Conservation (phyloP, 1,140 invertebrate genomes). For the Drosophila watanabei region DNA sequence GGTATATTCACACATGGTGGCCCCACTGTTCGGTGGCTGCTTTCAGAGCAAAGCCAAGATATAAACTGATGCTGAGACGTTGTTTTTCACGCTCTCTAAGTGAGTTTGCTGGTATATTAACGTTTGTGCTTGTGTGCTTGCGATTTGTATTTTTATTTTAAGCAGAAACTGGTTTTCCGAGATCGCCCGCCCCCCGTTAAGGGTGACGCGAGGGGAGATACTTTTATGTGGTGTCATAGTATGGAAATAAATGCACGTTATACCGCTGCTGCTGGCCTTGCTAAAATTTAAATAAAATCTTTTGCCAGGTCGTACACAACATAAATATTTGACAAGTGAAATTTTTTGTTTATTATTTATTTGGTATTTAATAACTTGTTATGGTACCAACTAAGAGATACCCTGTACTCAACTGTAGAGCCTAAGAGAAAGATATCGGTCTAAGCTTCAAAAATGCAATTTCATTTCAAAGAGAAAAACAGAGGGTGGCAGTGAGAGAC, state of each 20-base stretch:
- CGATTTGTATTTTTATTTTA: conserved; percentile 73
- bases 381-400: not conserved
- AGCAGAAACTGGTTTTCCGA: conserved; percentile 75
- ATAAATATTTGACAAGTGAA: conserved; percentile 63
- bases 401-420: not conserved
- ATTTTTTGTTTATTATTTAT: conserved; percentile 36
- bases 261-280: conserved; percentile 31
- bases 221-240: conserved; percentile 73
- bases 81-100: conserved; percentile 78
- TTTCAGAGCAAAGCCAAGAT: conserved; percentile 31
- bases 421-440: too few relatives aligned
- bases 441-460: not conserved
- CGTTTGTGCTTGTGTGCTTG: conserved; percentile 40
- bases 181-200: conserved; percentile 30
- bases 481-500: not conserved
- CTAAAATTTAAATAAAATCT: conserved; percentile 63
- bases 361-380: not conserved
- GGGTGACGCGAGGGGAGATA: conserved; percentile 28
- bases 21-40: conserved; percentile 39
- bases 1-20: not conserved
- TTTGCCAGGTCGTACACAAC: conserved; percentile 66
- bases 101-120: conserved; percentile 28
- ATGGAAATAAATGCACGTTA: conserved; percentile 61
- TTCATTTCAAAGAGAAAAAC: not conserved
- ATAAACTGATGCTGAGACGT: conserved; percentile 50